These are phyloP conservation scores for Hyperoodon ampullatus DNA, from an alignment of 2,113 vertebrate species.

Conservation along the genomic window DNA sequence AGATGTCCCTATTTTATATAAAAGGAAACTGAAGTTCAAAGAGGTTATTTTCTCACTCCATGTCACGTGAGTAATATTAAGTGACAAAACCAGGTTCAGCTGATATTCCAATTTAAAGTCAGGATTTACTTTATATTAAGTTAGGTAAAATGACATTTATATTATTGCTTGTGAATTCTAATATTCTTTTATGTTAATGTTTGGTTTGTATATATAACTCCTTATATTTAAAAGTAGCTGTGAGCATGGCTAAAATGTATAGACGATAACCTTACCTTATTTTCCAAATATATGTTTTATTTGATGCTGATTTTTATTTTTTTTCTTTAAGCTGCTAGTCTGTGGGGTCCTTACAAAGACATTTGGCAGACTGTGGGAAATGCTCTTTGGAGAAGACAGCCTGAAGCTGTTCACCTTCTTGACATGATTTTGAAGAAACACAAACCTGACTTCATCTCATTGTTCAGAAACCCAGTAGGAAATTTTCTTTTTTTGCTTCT, in stretches of 20 bases:
- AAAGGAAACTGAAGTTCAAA: background rate
- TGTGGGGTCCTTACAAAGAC: slow-evolving; percentile 98
- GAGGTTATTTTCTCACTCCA: background rate
- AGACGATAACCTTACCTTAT: background rate
- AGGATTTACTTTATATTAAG: background rate
- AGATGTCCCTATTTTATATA: background rate
- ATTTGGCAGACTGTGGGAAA: slow-evolving; percentile 95
- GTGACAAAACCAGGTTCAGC: background rate
- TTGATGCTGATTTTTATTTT: slow-evolving; percentile 12
- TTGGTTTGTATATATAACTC: background rate
- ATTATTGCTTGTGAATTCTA: slow-evolving; percentile 17
- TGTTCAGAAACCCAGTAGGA: slow-evolving; percentile 97
- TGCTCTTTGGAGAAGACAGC: slow-evolving; percentile 92
- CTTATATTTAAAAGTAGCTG: background rate
- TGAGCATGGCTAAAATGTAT: background rate
- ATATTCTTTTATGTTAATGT: slow-evolving; percentile 16
- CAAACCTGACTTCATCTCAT: slow-evolving; percentile 95
- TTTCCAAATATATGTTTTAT: slow-evolving; percentile 51
- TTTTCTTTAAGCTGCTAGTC: slow-evolving; percentile 91
- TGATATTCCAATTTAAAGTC: background rate
- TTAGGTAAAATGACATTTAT: slow-evolving; percentile 9
- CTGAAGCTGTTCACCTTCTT: slow-evolving; percentile 93
- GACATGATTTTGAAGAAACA: slow-evolving; percentile 97
- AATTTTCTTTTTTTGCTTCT: slow-evolving; percentile 44
- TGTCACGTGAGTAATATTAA: background rate